Evolutionary conservation across 2,888 invertebrate species (phyloP), one percentile per base, ranked within the genome.

Genomic region (Hypomecis punctinalis): DNA sequence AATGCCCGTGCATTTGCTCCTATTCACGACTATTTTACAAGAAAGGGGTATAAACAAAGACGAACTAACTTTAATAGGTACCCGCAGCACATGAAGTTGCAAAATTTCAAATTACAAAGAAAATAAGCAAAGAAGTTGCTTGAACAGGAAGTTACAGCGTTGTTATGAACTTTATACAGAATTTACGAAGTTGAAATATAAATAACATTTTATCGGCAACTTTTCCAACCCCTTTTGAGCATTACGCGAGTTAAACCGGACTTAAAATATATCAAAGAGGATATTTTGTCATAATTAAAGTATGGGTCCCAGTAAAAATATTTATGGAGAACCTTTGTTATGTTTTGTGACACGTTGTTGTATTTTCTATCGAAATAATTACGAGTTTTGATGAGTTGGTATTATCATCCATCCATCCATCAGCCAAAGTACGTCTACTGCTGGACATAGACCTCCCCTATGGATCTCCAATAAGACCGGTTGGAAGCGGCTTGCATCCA

Each of bases 51-150:
- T 74, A 74, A 73, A 61, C 71, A 73, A 73, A 75, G 71, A 70
- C 69, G 66, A 77, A 77, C 71, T 63, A 76, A 78, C 72, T 77
- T 80, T 73, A 74, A 79, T 76, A 78, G 76, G 79, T 81, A 67
- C 66, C 58, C 66, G 67, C 69, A 77, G 78, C 79, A 82, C 76
- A 83, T 80, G 79, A 80, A 83, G 81, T 79, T 79, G 79, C 77
- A 77, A 86, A 88, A 85, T 87, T 89, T 89, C 84, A 88, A 88
- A 89, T 89, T 87, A 86, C 84, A 83, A 88, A 85, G 86, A 85
- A 88, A 86, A 88, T 84, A 83, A 85, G 83, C 79, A 78, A 75
- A 76, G 77, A 76, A 83, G 78, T 84, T 54, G 42, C 64, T 55
- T 78, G 83, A 83, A 80, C 79, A 76, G 66, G 74, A 84, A 84